phyloP scores from a whole-genome alignment of 2,888 invertebrate species.

The Athalia rosae region DNA sequence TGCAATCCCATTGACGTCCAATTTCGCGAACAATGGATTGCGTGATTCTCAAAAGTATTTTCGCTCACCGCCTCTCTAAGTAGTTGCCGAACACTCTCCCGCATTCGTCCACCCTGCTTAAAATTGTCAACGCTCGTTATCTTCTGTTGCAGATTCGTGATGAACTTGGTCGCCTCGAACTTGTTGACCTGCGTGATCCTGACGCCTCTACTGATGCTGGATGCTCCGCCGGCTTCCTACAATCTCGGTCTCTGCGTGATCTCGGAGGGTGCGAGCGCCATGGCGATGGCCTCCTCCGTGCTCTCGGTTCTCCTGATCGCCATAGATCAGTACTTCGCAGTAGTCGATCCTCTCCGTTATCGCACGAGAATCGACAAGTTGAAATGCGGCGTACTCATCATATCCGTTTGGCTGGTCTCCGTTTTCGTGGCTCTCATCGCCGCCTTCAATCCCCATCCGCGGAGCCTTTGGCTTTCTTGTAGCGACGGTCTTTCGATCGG shows the following conservation, averaged over 20 bases:
- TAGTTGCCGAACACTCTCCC: no score
- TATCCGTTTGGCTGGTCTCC: constrained; percentile 75
- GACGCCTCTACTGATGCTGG: constrained; percentile 75
- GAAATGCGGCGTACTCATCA: constrained; percentile 74
- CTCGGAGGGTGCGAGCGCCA: constrained; percentile 80
- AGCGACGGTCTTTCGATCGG: not conserved
- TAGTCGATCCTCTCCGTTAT: constrained; percentile 80
- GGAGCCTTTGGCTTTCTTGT: constrained; percentile 74
- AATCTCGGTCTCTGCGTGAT: constrained; percentile 75
- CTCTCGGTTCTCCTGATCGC: constrained; percentile 80
- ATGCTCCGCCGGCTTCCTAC: constrained; percentile 72
- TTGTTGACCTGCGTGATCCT: constrained; percentile 75
- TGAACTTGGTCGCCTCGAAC: constrained; percentile 78
- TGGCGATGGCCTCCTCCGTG: constrained; percentile 78
- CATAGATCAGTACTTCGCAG: constrained; percentile 81
- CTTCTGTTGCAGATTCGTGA: constrained; percentile 79
- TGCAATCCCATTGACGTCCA: not conserved
- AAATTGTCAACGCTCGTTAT: not conserved
- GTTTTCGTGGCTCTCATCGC: constrained; percentile 73
- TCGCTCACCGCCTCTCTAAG: no score
- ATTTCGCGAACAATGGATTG: no score
- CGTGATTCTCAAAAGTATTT: no score
- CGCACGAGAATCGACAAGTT: constrained; percentile 77
- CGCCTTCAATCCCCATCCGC: constrained; percentile 73
- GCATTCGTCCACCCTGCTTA: no score